phyloP scores from a whole-genome alignment of 2,888 invertebrate species.

The Copidosoma aretas region DNA sequence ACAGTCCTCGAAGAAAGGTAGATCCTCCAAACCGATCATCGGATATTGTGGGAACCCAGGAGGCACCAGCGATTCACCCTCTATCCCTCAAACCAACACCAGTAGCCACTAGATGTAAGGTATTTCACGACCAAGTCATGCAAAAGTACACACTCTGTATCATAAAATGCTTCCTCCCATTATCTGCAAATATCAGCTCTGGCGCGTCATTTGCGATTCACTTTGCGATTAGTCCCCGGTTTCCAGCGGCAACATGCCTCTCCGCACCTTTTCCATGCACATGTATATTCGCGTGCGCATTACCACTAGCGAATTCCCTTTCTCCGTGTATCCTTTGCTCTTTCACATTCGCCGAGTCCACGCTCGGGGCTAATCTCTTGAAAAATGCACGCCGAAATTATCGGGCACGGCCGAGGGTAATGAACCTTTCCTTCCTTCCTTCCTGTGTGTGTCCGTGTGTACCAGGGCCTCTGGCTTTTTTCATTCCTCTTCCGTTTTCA shows the following conservation, averaged over 20 bases:
- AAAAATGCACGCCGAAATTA: conserved; percentile 34
- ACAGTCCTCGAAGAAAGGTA: too few relatives aligned
- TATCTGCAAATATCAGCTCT: conserved; percentile 17
- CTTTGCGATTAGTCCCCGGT: neutral
- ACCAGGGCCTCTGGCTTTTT: neutral
- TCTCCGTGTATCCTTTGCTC: conserved; percentile 3
- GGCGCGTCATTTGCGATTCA: neutral
- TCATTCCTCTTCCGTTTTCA: conserved; percentile 13
- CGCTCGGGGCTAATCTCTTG: conserved; percentile 18
- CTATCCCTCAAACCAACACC: neutral
- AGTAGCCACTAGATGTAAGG: neutral
- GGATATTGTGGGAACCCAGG: neutral
- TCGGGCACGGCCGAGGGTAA: conserved; percentile 21
- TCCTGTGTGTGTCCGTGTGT: neutral
- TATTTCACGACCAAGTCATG: neutral
- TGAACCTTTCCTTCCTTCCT: conserved; percentile 6
- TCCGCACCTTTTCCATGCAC: conserved; percentile 27
- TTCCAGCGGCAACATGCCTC: neutral
- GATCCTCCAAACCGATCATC: neutral
- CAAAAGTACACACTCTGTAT: neutral
- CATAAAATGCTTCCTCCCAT: too few relatives aligned
- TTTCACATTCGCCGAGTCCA: conserved; percentile 4
- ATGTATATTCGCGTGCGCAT: conserved; percentile 4
- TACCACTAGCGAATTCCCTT: neutral
- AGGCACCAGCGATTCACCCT: neutral